A percentile compares a stretch with the other conserved stretches of the same genome.
phyloP scores from a whole-genome alignment of 2,113 vertebrate species.

The Hypanus sabinus region DNA sequence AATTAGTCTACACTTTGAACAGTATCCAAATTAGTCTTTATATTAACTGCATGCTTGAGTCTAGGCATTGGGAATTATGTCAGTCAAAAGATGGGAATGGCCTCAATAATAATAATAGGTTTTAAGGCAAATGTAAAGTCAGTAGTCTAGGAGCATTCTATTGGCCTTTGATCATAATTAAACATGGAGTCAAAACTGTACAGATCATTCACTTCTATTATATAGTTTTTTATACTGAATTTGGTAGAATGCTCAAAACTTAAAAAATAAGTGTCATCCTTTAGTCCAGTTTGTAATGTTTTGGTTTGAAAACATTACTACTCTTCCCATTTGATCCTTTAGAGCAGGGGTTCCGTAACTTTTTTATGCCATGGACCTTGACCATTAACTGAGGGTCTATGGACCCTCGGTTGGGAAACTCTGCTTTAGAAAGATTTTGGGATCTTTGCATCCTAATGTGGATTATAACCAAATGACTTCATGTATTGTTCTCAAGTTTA shows the following conservation, averaged over 20 bases:
- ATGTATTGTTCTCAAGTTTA: background rate
- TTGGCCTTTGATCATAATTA: background rate
- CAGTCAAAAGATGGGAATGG: too few relatives aligned
- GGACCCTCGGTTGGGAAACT: too few relatives aligned
- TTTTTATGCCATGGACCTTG: too few relatives aligned
- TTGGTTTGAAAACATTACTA: background rate
- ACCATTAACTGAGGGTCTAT: too few relatives aligned
- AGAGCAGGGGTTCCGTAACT: background rate
- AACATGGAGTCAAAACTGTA: background rate
- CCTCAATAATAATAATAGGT: too few relatives aligned
- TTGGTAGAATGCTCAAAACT: background rate
- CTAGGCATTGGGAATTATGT: background rate
- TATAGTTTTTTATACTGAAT: background rate
- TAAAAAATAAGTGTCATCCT: background rate
- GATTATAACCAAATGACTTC: background rate
- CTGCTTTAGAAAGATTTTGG: background rate
- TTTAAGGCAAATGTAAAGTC: background rate
- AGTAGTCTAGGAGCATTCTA: background rate
- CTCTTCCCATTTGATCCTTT: slow-evolving; percentile 3
- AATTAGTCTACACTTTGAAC: background rate
- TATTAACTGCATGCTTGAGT: background rate
- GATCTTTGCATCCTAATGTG: background rate
- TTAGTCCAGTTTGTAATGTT: background rate
- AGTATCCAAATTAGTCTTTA: background rate
- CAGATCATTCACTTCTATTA: background rate